Conservation (phyloP, 1,140 invertebrate genomes). For the Drosophila pseudoobscura region DNA sequence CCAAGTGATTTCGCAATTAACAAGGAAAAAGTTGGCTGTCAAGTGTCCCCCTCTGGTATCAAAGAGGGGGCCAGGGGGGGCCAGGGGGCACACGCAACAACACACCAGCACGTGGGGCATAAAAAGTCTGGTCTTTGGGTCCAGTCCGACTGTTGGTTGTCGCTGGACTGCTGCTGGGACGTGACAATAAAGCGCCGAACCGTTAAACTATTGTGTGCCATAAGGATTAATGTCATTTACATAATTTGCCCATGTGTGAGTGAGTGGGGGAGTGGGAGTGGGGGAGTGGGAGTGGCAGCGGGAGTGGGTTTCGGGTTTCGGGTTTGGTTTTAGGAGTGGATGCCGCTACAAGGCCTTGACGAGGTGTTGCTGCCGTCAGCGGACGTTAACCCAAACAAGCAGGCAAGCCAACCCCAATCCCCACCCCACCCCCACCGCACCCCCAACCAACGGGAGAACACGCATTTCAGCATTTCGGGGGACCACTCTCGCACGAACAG, state of each 20-base stretch:
- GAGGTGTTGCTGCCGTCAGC: constrained; percentile 10
- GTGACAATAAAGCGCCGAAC: constrained; percentile 78
- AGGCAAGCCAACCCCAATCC: constrained; percentile 2
- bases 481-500: constrained; percentile 63
- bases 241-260: constrained; percentile 66
- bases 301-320: not conserved
- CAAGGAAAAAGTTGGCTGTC: constrained; percentile 62
- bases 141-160: constrained; percentile 6
- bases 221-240: constrained; percentile 81
- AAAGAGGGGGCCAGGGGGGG: not conserved
- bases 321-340: not conserved
- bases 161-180: constrained; percentile 57
- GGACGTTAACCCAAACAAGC: constrained; percentile 10
- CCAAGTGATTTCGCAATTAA: constrained; percentile 79
- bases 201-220: constrained; percentile 79
- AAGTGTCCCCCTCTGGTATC: constrained; percentile 1
- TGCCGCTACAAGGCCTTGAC: no score
- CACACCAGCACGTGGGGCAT: constrained; percentile 66
- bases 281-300: not conserved
- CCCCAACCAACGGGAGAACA: constrained; percentile 9
- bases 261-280: not conserved
- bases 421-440: not conserved
- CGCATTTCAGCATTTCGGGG: constrained; percentile 36
- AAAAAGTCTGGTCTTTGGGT: constrained; percentile 51
- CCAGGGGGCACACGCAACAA: constrained; percentile 27